Evolutionary conservation across 2,888 invertebrate genomes (phyloP), one percentile per base, ranked within the genome.

Genomic region (Tigriopus californicus): DNA sequence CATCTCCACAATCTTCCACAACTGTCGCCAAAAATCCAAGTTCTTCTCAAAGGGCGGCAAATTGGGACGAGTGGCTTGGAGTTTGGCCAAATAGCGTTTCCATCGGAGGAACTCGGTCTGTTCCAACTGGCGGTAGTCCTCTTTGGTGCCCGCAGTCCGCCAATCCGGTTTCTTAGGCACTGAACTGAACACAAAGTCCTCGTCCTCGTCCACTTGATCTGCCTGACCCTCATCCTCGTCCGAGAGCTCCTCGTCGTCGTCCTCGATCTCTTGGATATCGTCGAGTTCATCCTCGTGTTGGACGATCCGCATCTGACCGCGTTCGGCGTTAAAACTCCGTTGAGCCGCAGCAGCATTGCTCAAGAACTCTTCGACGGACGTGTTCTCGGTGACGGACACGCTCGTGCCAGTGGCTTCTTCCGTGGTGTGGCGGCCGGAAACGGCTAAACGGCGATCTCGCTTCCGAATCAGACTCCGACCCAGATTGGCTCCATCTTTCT

Each of bases 21-120:
- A 71, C 70, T 99, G 98, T 53, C 94, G 79, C 98, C 98, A 98
- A 66, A 98, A 87, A 70, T 98, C 94, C 20, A 97, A 71, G 73
- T 98, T 99, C 67, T 90, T 85, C 68, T 99, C 98, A 72, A 91
- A 98, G 0, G 98, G 98, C 0, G 98, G 99, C 63, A 98, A 72
- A 0, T 86, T 76, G 2, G 95, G 75, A 0, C 81, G 82, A 49
- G 91, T 80, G 15, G 80, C 76, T 70, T 85, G 86, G 15, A 90
- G 69, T 25, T 79, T 70, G 2, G 90, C 83, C 59, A 98, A 74
- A 60, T 81, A 76, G 55, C 89, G 77, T 63, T 95, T 76, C 98
- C 98, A 99, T 60, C 85, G 80, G 1, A 97, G 72, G 69, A 97
- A 99, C 2, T 80, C 74, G 62, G 85, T 82, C 64, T 80, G 80